phyloP scores from a whole-genome alignment of 2,888 invertebrate genomes.

The Halictus ligatus region DNA sequence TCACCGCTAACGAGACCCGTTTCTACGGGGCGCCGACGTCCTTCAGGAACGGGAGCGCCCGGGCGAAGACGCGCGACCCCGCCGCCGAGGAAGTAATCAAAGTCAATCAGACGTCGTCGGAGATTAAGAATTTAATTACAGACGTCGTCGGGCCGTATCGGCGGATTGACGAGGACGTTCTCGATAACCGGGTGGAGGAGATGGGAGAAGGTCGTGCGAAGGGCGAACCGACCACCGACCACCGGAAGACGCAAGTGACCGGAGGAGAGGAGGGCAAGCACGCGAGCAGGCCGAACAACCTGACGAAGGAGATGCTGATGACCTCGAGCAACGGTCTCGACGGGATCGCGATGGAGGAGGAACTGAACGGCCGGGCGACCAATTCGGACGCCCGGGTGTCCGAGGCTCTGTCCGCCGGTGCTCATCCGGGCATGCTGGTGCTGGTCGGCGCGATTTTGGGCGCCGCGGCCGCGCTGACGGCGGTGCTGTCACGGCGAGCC shows the following conservation, averaged over 20 bases:
- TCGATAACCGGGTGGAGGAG: constrained; percentile 64
- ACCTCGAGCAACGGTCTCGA: constrained; percentile 62
- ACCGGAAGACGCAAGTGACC: no score
- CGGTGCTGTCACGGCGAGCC: constrained; percentile 84
- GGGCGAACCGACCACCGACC: constrained; percentile 26
- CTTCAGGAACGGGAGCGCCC: constrained; percentile 51
- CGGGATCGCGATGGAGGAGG: constrained; percentile 78
- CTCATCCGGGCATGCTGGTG: constrained; percentile 87
- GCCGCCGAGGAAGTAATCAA: constrained; percentile 20
- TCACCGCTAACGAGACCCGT: constrained; percentile 36
- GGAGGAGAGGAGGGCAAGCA: constrained; percentile 41
- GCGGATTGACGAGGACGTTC: constrained; percentile 57
- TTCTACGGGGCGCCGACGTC: constrained; percentile 64
- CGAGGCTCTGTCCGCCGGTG: constrained; percentile 78
- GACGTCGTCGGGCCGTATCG: constrained; percentile 34
- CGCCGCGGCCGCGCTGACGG: constrained; percentile 85
- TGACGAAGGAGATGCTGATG: constrained; percentile 52
- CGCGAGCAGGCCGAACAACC: constrained; percentile 44
- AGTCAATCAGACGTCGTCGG: constrained; percentile 40
- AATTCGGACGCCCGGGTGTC: constrained; percentile 76
- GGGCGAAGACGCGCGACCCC: neutral
- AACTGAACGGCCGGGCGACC: constrained; percentile 76
- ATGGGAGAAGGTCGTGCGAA: constrained; percentile 1
- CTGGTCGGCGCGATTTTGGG: constrained; percentile 86
- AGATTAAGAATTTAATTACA: constrained; percentile 63